Conservation (phyloP, 1,140 invertebrate genomes). For the Paraescarpia echinospica region DNA sequence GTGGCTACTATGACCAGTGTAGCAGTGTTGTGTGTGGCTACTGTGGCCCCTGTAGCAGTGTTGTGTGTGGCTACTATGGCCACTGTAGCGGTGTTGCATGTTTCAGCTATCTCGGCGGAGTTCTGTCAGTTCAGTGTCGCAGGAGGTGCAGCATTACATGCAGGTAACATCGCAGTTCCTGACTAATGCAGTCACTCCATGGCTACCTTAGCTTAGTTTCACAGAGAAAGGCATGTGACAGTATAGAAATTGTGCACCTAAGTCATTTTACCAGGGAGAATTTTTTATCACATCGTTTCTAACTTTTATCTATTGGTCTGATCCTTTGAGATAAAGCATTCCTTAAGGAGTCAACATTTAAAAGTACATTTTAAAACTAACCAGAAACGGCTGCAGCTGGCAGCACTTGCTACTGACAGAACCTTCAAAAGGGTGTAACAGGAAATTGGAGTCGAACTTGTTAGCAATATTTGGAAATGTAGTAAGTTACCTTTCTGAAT, state of each 20-base stretch:
- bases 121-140: constrained; percentile 40
- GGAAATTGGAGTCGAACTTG: neutral
- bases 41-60: neutral
- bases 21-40: neutral
- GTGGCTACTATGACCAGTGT: neutral
- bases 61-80: neutral
- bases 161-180: constrained; percentile 33
- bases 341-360: neutral
- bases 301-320: neutral
- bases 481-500: too few relatives aligned
- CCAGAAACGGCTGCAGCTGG: neutral
- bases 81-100: constrained; percentile 1
- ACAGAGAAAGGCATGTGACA: neutral
- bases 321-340: neutral
- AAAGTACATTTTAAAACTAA: neutral
- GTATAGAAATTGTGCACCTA: neutral
- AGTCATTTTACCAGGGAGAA: too few relatives aligned
- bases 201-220: neutral
- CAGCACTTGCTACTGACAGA: neutral
- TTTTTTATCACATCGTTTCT: too few relatives aligned
- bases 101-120: constrained; percentile 43
- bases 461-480: too few relatives aligned
- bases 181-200: neutral
- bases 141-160: constrained; percentile 38
- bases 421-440: neutral